phyloP scores from a whole-genome alignment of 2,113 vertebrate species.

The Myotis brandtii region DNA sequence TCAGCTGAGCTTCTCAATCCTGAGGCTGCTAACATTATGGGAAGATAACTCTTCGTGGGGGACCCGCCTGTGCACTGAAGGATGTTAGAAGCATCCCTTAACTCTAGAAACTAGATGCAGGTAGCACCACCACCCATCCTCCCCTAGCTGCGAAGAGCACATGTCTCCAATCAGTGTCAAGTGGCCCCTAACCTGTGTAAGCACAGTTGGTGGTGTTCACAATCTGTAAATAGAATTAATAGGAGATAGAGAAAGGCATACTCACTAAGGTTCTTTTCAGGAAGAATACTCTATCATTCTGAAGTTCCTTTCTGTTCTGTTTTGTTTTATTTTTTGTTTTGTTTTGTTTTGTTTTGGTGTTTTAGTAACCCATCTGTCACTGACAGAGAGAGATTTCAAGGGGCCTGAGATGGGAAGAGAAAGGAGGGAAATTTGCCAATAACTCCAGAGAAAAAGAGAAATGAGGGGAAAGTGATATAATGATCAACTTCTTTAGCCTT shows the following conservation, averaged over 20 bases:
- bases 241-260: not conserved
- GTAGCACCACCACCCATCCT: not conserved
- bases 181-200: not conserved
- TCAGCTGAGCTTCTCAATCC: not conserved
- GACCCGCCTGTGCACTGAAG: not conserved
- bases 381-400: not conserved
- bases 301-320: not conserved
- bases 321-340: not conserved
- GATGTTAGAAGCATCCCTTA: not conserved
- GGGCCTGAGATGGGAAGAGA: not conserved
- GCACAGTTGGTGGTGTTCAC: not conserved
- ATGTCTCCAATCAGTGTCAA: not conserved
- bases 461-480: not conserved
- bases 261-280: not conserved
- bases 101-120: not conserved
- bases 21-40: fast-evolving
- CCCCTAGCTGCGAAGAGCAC: not conserved
- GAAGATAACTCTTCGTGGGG: not conserved
- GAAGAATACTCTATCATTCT: not conserved
- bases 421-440: no score
- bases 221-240: not conserved
- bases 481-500: not conserved
- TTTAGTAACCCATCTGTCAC: not conserved
- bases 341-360: not conserved
- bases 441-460: not conserved